Evolutionary conservation across 2,113 vertebrate genomes (phyloP).

Genomic region (Tylochromis polylepis): DNA sequence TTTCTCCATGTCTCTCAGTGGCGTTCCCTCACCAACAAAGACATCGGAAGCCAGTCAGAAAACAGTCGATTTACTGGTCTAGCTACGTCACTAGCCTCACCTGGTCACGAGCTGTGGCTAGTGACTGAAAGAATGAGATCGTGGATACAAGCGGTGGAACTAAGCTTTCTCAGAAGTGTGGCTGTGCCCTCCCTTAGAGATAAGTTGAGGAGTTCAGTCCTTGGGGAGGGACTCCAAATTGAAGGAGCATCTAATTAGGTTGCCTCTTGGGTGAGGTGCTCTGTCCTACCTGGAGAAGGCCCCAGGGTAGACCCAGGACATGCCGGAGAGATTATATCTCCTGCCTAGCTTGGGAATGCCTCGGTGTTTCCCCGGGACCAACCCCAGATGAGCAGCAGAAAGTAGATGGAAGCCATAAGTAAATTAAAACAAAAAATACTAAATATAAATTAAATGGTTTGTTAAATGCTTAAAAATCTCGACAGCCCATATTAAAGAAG

Average conservation of each 20-base stretch:
- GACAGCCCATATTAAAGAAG: neutral
- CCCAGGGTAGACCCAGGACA: neutral
- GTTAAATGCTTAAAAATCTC: neutral
- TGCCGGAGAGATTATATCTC: neutral
- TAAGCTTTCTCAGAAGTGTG: neutral
- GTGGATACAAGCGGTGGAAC: neutral
- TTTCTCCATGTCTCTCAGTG: neutral
- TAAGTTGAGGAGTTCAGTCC: neutral
- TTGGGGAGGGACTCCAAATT: neutral
- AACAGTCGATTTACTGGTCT: neutral
- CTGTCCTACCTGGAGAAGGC: neutral
- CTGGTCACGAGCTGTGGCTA: neutral
- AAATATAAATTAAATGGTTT: neutral
- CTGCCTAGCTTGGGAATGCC: neutral
- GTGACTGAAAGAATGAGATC: neutral
- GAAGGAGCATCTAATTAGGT: neutral
- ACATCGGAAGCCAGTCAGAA: neutral
- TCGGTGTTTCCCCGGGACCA: fast-evolving
- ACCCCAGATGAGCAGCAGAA: neutral
- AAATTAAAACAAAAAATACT: neutral
- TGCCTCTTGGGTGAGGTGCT: neutral
- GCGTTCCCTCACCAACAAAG: neutral
- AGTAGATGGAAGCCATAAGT: neutral
- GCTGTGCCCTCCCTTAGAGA: neutral
- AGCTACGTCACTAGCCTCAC: neutral